Conservation (phyloP, 2,888 invertebrate species). For the Anodontia alba region DNA sequence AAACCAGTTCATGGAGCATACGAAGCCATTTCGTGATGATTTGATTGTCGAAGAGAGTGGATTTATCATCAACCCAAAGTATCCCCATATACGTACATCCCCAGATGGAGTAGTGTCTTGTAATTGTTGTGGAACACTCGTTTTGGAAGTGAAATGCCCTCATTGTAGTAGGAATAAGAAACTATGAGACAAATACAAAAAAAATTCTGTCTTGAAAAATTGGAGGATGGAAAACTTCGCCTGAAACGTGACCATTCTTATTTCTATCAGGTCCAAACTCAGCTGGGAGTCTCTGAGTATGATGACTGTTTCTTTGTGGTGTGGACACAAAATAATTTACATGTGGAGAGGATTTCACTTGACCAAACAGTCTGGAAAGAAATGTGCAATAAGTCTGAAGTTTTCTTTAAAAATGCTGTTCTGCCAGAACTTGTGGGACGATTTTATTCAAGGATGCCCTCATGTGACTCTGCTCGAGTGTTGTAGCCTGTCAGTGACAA, state of each 20-base stretch:
- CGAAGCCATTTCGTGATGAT: neutral
- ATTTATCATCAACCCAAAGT: slow-evolving; percentile 6
- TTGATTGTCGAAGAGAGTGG: slow-evolving; percentile 10
- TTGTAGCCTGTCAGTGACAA: slow-evolving; percentile 9
- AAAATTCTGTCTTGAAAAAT: neutral
- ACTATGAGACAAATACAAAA: neutral
- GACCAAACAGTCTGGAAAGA: neutral
- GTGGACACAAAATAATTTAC: neutral
- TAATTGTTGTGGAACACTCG: neutral
- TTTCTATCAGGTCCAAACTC: neutral
- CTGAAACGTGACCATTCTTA: neutral
- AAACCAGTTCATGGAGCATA: neutral
- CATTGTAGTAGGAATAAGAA: neutral
- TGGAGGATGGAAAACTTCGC: neutral
- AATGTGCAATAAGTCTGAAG: neutral
- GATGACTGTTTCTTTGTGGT: neutral
- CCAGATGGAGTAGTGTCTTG: slow-evolving; percentile 44
- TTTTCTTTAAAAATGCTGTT: neutral
- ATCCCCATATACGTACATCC: slow-evolving; percentile 25
- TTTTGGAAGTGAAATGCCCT: slow-evolving; percentile 50
- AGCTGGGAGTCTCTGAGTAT: neutral
- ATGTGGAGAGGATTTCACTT: neutral
- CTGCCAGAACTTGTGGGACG: neutral
- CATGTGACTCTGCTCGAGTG: slow-evolving; percentile 1
- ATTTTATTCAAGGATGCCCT: neutral